Base-by-base conservation (phyloP, 2,888 invertebrate genomes). In the Euplagia quadripunctaria region DNA sequence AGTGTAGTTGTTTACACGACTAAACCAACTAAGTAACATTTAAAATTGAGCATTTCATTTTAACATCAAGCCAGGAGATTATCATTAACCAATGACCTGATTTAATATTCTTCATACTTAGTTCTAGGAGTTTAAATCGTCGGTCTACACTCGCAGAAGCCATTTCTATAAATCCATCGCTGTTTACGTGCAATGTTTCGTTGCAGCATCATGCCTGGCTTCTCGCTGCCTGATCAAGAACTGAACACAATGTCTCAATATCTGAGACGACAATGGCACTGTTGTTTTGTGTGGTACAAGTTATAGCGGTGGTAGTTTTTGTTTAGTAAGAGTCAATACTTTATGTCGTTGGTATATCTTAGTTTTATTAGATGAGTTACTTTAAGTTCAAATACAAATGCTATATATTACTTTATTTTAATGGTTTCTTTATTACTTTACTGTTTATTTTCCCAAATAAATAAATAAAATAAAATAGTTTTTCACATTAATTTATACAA, bases 231-330 rank as follows among this genome's bases (percentile, higher is more conserved):
- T 69, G 64, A 73, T 64, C 73, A 69, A n/a, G 17, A 52, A 20
- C 52, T 55, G 49, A 9, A 17, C 61, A 67, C 49, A 72, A 71
- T 52, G 49, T 71, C 46, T 67, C 61, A 51, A 68, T 72, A 68
- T 64, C 65, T 63, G 41, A 63, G 43, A 51, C n/a, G 63, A 46
- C 43, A 52, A 16, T 51, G 52, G 31, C 55, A 49, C 42, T 72
- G 67, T 64, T 43, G 68, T 64, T 55, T 64, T 58, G 63, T 46
- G 42, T 68, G 68, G 68, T 72, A 12, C 68, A 72, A 68, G 68
- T 68, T 46, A 64, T 46, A 31, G 58, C 12, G 20, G 4, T 6
- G 0, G 4, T 8, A 31, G 4, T 0, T 12, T 55, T 58, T 41
- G 41, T 1, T 16, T 3, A 12, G 31, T 66, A n/a, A 16, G 8